These are phyloP conservation scores for Agrotis exclamationis DNA, from an alignment of 2,888 invertebrate species.

Conservation along the genomic window DNA sequence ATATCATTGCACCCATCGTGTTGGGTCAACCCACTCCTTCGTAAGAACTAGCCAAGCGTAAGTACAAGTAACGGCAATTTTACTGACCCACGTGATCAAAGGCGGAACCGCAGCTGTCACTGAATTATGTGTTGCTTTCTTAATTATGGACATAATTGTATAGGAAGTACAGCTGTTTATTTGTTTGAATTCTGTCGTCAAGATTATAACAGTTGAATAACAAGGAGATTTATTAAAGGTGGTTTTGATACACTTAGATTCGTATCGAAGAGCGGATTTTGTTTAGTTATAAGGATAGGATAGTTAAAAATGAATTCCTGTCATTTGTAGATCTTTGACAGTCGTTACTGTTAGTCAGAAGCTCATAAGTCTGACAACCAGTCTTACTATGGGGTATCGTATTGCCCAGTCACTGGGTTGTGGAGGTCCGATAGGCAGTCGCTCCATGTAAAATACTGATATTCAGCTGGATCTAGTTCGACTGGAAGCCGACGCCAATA, in stretches of 20 bases:
- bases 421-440: too few relatives aligned
- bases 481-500: too few relatives aligned
- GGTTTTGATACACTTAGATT: neutral
- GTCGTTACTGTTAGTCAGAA: too few relatives aligned
- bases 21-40: constrained; percentile 66
- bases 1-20: neutral
- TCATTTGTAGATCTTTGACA: too few relatives aligned
- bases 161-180: constrained; percentile 27
- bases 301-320: too few relatives aligned
- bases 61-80: constrained; percentile 72
- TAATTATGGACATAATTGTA: constrained; percentile 46
- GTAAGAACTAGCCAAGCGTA: constrained; percentile 63
- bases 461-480: too few relatives aligned
- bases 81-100: constrained; percentile 57
- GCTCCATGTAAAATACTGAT: too few relatives aligned
- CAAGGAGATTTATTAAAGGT: neutral
- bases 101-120: constrained; percentile 59
- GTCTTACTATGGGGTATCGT: too few relatives aligned
- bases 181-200: constrained; percentile 11
- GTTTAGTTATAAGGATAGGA: too few relatives aligned
- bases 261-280: neutral
- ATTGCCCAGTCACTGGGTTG: too few relatives aligned
- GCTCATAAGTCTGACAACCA: too few relatives aligned
- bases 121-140: constrained; percentile 37
- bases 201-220: neutral